Base-by-base conservation (phyloP, 2,888 invertebrate genomes). In the Pharmacophagus antenor region DNA sequence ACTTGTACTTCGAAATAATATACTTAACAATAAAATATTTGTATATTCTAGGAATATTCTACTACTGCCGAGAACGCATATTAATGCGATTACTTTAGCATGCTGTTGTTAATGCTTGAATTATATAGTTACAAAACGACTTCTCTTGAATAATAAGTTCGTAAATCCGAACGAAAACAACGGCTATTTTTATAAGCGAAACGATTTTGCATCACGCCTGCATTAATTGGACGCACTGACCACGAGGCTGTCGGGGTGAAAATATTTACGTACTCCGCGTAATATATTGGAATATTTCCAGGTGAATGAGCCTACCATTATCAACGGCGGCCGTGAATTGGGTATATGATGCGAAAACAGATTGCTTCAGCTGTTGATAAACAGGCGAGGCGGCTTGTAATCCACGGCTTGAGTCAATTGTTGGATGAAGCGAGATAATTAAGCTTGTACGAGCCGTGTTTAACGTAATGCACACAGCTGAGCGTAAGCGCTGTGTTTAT, bases 161-260 rank as follows among this genome's bases (percentile, higher is more conserved):
- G 71, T 73, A 77, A 72, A 44, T 72, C 68, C 6, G 61, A 64
- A 61, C 62, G 69, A 75, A 74, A 76, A 76, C 69, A 70, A 65
- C 64, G 64, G 68, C 65, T 68, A 77, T 81, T 85, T 84, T 85
- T 81, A 77, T 73, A 79, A 76, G 74, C 74, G 72, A 64, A 62
- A 65, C 70, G 67, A 76, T 71, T 76, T 71, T 68, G 62, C 57
- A 67, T 70, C 67, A 67, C 74, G 76, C 74, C 74, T 75, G 76
- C 73, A 77, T 80, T 84, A 85, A 87, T 86, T 86, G 85, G 82
- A 84, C 80, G 82, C 83, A 79, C 74, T 80, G 82, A 82, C 83
- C 85, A 82, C 81, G 73, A 73, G 71, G 72, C 72, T 70, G 70
- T 68, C 67, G 67, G 70, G 70, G 76, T 80, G 76, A 80, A 81